Evolutionary conservation across 2,797 vertebrate species (phyloP).

Genomic region (Poeciliopsis paucimaculata): DNA sequence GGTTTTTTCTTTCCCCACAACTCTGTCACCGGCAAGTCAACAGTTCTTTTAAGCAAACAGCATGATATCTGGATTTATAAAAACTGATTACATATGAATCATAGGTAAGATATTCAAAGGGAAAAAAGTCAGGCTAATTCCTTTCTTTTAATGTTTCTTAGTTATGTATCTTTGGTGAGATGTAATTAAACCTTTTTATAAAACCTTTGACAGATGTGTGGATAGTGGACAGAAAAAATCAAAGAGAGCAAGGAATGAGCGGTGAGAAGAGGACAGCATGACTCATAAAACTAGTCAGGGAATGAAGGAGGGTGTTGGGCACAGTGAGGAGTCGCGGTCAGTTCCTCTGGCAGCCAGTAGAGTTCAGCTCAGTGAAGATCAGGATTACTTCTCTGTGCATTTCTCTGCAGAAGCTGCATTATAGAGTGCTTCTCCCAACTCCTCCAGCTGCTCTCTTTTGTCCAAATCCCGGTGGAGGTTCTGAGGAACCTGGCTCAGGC

Average conservation of each 20-base stretch:
- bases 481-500: constrained; percentile 83
- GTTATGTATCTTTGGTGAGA: constrained; percentile 2
- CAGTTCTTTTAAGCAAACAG: not conserved
- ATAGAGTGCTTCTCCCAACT: constrained; percentile 87
- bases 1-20: constrained; percentile 19
- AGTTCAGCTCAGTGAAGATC: constrained; percentile 58
- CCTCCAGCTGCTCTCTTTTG: constrained; percentile 85
- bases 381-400: constrained; percentile 93
- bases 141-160: constrained; percentile 6
- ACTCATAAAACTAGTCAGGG: constrained; percentile 22
- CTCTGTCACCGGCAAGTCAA: constrained; percentile 22
- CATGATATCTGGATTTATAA: not conserved
- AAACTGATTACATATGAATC: constrained; percentile 13
- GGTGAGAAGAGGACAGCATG: constrained; percentile 33
- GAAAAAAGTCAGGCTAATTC: constrained; percentile 10
- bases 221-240: constrained; percentile 19
- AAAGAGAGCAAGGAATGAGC: constrained; percentile 12
- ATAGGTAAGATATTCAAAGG: not conserved
- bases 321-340: constrained; percentile 49
- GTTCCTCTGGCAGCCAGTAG: constrained; percentile 59
- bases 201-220: constrained; percentile 29
- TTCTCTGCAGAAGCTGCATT: constrained; percentile 89
- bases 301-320: constrained; percentile 22
- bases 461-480: constrained; percentile 89
- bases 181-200: not conserved